Evolutionary conservation across 1,140 invertebrate species (phyloP).

Genomic region (Drosophila sulfurigaster): DNA sequence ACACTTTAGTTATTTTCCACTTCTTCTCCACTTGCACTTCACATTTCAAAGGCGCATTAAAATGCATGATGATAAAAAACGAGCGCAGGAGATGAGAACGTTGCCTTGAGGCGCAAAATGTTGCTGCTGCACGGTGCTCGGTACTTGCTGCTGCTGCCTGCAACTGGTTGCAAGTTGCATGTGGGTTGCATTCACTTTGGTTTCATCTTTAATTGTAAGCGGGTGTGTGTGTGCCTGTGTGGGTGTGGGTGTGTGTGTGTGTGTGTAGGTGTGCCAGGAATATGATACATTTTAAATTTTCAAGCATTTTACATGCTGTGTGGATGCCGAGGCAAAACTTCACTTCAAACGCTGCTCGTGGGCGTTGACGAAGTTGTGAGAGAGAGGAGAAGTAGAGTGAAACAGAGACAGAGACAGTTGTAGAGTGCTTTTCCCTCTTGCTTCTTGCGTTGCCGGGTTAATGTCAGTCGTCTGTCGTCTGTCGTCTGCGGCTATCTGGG

Average conservation of each 20-base stretch:
- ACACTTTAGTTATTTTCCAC: conserved; percentile 83
- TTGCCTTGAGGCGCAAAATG: conserved; percentile 43
- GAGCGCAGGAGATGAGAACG: conserved; percentile 44
- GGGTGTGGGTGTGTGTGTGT: conserved; percentile 38
- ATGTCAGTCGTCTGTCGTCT: conserved; percentile 55
- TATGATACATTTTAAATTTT: conserved; percentile 72
- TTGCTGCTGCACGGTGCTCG: conserved; percentile 34
- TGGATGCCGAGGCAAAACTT: conserved; percentile 6
- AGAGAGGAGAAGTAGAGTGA: too few species aligned
- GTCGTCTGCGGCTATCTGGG: neutral
- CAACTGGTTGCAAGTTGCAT: conserved; percentile 65
- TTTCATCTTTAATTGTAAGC: neutral
- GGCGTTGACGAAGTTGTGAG: conserved; percentile 32
- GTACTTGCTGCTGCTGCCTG: conserved; percentile 28
- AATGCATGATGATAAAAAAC: conserved; percentile 74
- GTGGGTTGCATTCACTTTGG: conserved; percentile 3
- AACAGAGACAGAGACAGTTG: neutral
- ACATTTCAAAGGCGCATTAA: conserved; percentile 82
- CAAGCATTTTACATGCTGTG: conserved; percentile 50
- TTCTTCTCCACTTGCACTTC: conserved; percentile 73
- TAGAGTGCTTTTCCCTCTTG: too few species aligned
- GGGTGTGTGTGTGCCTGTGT: conserved; percentile 24
- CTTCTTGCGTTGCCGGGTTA: conserved; percentile 39
- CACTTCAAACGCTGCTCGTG: conserved; percentile 19
- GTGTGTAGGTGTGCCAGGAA: conserved; percentile 51